Percentiles rank a stretch among this genome's conserved stretches.
Conservation (phyloP, 2,888 invertebrate genomes). For the Hetaerina titia region DNA sequence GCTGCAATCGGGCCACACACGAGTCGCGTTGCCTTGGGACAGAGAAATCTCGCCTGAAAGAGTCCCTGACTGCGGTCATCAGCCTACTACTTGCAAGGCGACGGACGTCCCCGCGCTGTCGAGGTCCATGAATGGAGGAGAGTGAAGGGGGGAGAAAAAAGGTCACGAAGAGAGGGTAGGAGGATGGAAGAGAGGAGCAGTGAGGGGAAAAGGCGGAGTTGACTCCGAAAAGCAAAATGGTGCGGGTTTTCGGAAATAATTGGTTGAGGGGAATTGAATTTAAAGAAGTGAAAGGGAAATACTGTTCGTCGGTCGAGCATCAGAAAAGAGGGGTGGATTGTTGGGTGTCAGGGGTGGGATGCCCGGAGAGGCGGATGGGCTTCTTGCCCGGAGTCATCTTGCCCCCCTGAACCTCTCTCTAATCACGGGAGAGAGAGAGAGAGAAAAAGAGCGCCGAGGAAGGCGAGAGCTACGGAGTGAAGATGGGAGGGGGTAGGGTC, state of each 20-base stretch:
- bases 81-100: background rate
- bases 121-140: background rate
- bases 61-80: conserved; percentile 28
- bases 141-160: background rate
- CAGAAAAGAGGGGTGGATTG: background rate
- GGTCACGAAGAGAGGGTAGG: background rate
- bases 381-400: background rate
- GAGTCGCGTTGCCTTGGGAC: background rate
- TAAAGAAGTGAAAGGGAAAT: background rate
- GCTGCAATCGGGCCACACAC: background rate
- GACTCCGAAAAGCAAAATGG: too few species aligned
- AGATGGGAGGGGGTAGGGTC: background rate
- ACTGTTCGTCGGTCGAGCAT: background rate
- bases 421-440: background rate
- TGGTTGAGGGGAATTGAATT: background rate
- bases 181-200: background rate
- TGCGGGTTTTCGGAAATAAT: background rate
- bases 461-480: background rate
- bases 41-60: background rate
- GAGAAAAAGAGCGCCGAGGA: background rate
- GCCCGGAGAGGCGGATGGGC: background rate
- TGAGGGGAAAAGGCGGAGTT: background rate
- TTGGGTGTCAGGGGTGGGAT: background rate
- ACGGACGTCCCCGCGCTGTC: background rate
- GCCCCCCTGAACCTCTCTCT: background rate